Percentiles rank a stretch among this genome's conserved stretches.
Conservation (phyloP, 1,140 invertebrate species). For the Trinorchestia longiramus region DNA sequence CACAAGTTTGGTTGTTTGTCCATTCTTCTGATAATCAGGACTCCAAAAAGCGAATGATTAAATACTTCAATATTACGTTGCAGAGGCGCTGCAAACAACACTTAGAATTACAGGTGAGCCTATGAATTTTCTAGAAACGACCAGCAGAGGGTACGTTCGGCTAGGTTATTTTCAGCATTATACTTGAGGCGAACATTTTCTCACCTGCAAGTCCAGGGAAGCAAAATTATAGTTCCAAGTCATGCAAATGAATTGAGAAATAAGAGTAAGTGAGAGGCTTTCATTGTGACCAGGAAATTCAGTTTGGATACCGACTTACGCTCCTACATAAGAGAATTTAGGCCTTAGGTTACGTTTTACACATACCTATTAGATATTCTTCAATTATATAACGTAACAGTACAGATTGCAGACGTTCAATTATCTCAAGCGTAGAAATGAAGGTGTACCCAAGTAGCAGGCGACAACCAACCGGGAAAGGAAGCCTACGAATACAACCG, state of each 20-base stretch:
- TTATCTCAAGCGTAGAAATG: neutral
- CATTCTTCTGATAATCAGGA: neutral
- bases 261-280: neutral
- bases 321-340: neutral
- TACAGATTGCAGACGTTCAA: neutral
- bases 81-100: neutral
- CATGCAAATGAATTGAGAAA: neutral
- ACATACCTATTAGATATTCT: neutral
- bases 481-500: slow-evolving; percentile 21
- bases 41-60: neutral
- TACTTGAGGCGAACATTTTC: neutral
- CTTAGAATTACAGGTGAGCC: neutral
- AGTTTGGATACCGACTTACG: neutral
- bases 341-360: neutral
- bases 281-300: neutral
- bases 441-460: neutral
- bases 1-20: neutral
- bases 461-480: neutral
- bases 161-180: neutral
- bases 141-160: neutral
- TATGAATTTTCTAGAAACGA: neutral
- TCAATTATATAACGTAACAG: neutral
- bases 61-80: neutral
- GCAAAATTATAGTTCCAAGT: neutral
- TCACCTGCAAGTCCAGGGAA: neutral